These are phyloP conservation scores for Rhyzopertha dominica DNA, from an alignment of 1,140 invertebrate species.

Conservation along the genomic window DNA sequence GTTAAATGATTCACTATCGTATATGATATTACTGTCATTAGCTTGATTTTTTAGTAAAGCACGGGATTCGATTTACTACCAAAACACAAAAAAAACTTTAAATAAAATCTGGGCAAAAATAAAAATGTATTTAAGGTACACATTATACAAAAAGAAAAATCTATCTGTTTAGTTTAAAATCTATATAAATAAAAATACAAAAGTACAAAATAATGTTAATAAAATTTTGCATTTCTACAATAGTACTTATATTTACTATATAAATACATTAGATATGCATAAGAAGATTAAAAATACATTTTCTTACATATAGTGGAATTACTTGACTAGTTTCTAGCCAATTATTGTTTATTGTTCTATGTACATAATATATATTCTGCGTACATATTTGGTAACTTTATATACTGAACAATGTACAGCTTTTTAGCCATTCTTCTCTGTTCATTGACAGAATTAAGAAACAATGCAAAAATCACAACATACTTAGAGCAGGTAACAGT, in stretches of 20 bases:
- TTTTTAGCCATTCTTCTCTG: no score
- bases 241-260: conserved; percentile 30
- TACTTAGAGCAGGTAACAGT: conserved; percentile 6
- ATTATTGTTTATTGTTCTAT: conserved; percentile 33
- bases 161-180: no score
- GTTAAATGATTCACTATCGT: no score
- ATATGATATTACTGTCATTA: no score
- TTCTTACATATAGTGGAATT: conserved; percentile 33
- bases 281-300: conserved; percentile 31
- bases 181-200: conserved; percentile 16
- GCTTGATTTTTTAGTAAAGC: no score
- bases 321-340: conserved; percentile 44
- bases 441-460: no score
- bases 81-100: no score
- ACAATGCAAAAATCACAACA: no score
- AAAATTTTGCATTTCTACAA: conserved; percentile 22
- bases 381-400: conserved; percentile 46
- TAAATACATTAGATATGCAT: conserved; percentile 39
- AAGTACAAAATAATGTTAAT: conserved; percentile 18
- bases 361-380: conserved; percentile 38
- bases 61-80: no score
- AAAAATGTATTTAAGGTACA: no score
- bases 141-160: no score
- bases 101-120: no score
- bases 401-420: conserved; percentile 39